These are phyloP conservation scores for Sarcoramphus papa DNA, from an alignment of 2,797 vertebrate species.

Conservation along the genomic window DNA sequence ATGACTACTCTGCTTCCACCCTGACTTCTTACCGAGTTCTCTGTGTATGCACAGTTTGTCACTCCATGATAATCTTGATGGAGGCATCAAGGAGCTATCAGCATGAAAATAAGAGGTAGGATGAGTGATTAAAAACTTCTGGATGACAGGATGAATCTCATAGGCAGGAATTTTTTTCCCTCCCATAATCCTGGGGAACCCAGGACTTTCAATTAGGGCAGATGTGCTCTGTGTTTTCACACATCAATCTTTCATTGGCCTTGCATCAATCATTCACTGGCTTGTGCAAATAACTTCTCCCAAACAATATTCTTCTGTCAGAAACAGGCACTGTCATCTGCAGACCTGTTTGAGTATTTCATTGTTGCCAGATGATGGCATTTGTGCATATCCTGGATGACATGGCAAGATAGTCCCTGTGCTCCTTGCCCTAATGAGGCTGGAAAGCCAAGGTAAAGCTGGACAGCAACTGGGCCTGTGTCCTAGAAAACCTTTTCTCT, in stretches of 20 bases:
- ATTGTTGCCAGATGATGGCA: constrained; percentile 20
- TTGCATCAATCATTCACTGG: constrained; percentile 65
- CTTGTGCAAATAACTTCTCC: constrained; percentile 42
- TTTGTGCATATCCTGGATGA: neutral
- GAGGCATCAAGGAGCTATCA: neutral
- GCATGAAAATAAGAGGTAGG: neutral
- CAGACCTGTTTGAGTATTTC: constrained; percentile 59
- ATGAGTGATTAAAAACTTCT: constrained; percentile 27
- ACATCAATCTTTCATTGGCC: constrained; percentile 66
- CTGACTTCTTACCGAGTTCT: neutral
- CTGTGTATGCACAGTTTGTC: neutral
- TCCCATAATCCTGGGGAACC: constrained; percentile 1
- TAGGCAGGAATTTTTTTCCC: neutral
- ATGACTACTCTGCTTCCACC: neutral
- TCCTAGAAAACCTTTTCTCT: neutral
- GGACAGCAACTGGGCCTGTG: neutral
- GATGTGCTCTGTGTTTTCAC: constrained; percentile 30
- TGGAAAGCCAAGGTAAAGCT: neutral
- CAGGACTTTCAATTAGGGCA: constrained; percentile 34
- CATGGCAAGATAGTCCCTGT: neutral
- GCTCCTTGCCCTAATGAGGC: neutral
- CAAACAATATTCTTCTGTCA: constrained; percentile 28
- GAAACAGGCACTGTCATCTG: neutral
- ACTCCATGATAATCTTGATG: neutral
- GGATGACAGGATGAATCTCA: constrained; percentile 5